Evolutionary conservation across 2,888 invertebrate species (phyloP), one percentile per base, ranked within the genome.

Genomic region (Eristalis arbustorum): DNA sequence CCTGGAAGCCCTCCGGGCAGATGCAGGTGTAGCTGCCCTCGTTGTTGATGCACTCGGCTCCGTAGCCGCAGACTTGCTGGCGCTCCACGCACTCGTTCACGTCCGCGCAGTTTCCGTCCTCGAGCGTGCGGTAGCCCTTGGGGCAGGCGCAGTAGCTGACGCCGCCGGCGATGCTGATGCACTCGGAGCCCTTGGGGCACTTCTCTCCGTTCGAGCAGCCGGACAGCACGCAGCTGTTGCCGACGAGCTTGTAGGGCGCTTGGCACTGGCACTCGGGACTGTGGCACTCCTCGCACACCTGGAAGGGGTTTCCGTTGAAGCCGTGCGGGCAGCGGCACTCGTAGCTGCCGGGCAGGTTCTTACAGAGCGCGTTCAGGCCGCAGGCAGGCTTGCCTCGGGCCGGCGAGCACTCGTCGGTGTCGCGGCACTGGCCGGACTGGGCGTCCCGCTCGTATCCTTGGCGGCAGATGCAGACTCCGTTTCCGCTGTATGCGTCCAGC

Each of bases 111-210:
- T 96, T 95, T 18, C 97, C 97, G 90, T 97, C 97, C 1, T 94
- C 91, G 77, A 95, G 95, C 25, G 96, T 96, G 79, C 95, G 95
- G 91, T 95, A 98, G 18, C 98, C 98, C 91, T 96, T 96, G 6
- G 98, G 98, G 91, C 98, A 98, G 68, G 98, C 98, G 90, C 98
- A 98, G 91, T 98, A 98, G 91, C 98, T 98, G 1, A 97, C 96
- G 68, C 97, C 97, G 31, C 97, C 97, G 14, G 98, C 96, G 89
- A 98, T 98, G 3, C 96, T 95, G 76, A 98, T 97, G 90, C 98
- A 98, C 91, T 98, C 97, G 0, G 98, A 98, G 11, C 97, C 98
- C 85, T 95, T 94, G 1, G 97, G 97, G 91, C 98, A 98, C 89
- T 95, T 95, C 87, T 96, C 96, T 56, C 96, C 95, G 89, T 95